Evolutionary conservation across 1,140 invertebrate species (phyloP).

Genomic region (Drosophila prosaltans): DNA sequence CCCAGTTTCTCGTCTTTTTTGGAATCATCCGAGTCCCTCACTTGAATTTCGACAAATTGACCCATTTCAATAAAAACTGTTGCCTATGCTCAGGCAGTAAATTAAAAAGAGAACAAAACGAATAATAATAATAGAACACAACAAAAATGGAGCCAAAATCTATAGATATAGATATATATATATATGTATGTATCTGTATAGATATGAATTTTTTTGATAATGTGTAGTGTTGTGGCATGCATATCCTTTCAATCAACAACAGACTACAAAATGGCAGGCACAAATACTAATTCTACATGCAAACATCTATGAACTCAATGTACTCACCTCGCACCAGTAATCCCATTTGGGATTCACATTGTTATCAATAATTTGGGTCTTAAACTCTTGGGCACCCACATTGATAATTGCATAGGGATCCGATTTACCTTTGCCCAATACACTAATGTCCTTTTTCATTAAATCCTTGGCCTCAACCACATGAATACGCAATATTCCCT

Average conservation of each 20-base stretch:
- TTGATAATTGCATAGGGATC: slow-evolving; percentile 96
- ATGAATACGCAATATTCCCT: slow-evolving; percentile 93
- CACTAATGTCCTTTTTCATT: slow-evolving; percentile 94
- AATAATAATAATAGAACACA: slow-evolving; percentile 49
- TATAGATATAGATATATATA: slow-evolving; percentile 24
- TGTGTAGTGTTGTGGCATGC: slow-evolving; percentile 59
- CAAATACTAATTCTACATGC: slow-evolving; percentile 14
- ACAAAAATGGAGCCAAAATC: slow-evolving; percentile 49
- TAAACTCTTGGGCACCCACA: slow-evolving; percentile 94
- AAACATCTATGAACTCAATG: not conserved
- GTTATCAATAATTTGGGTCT: slow-evolving; percentile 94
- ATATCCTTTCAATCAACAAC: slow-evolving; percentile 49
- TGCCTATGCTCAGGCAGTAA: slow-evolving; percentile 57
- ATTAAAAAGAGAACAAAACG: slow-evolving; percentile 36
- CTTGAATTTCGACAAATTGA: slow-evolving; percentile 89
- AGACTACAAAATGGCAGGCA: slow-evolving; percentile 65
- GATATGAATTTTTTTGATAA: slow-evolving; percentile 27
- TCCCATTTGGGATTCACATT: slow-evolving; percentile 97
- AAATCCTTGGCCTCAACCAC: slow-evolving; percentile 96
- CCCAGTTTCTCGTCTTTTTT: slow-evolving; percentile 92
- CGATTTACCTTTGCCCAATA: slow-evolving; percentile 97
- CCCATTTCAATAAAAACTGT: slow-evolving; percentile 84
- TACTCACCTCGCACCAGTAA: slow-evolving; percentile 94
- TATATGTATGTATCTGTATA: slow-evolving; percentile 52
- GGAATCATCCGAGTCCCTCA: slow-evolving; percentile 93